Percentiles rank a stretch among this genome's conserved stretches.
phyloP scores from a whole-genome alignment of 2,113 vertebrate genomes.

The Bambusicola thoracicus region DNA sequence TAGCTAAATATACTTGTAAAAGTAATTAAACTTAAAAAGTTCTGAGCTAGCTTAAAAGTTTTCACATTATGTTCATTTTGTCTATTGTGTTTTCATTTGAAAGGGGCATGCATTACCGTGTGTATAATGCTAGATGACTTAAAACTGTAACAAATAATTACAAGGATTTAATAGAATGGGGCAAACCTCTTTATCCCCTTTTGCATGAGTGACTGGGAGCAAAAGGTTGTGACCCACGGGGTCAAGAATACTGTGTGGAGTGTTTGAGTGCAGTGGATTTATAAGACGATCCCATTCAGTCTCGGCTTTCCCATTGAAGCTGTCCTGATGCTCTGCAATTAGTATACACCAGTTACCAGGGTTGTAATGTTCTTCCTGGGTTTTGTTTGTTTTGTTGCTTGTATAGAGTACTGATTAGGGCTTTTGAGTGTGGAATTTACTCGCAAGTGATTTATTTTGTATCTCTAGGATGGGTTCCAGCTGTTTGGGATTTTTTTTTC shows the following conservation, averaged over 20 bases:
- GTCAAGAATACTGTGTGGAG: constrained; percentile 51
- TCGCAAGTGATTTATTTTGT: constrained; percentile 73
- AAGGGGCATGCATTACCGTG: neutral
- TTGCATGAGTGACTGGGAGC: constrained; percentile 49
- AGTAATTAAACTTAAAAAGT: neutral
- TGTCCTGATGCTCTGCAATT: constrained; percentile 46
- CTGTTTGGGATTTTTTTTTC: constrained; percentile 15
- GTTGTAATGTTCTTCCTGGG: constrained; percentile 59
- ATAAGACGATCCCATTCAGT: constrained; percentile 53
- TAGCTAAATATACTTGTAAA: neutral
- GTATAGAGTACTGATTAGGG: constrained; percentile 41
- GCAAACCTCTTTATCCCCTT: constrained; percentile 38
- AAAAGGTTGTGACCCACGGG: constrained; percentile 62
- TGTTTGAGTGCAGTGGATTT: constrained; percentile 50
- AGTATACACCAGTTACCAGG: constrained; percentile 56
- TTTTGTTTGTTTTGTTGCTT: constrained; percentile 73
- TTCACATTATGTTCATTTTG: neutral
- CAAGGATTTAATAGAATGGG: constrained; percentile 57
- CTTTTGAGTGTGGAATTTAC: constrained; percentile 62
- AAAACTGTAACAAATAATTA: constrained; percentile 57
- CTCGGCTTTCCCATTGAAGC: constrained; percentile 37
- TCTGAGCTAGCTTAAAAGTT: neutral
- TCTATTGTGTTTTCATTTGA: neutral
- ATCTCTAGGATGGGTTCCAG: constrained; percentile 64
- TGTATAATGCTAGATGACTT: constrained; percentile 36